Conservation (phyloP, 2,797 vertebrate genomes). For the Chelon labrosus region DNA sequence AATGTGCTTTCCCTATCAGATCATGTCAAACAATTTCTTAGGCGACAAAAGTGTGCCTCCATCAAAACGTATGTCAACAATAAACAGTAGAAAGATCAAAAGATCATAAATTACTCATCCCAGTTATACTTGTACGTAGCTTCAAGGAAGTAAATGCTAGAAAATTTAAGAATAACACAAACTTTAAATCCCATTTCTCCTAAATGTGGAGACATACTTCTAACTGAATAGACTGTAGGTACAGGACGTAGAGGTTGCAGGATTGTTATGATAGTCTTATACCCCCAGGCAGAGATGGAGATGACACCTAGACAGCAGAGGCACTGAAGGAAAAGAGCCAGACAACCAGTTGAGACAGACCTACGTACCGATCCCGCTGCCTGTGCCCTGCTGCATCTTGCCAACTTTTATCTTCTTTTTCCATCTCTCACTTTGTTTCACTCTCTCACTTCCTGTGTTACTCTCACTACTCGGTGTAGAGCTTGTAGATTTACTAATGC, state of each 20-base stretch:
- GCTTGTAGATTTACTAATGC: no score
- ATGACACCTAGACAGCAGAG: constrained; percentile 14
- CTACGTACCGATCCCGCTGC: not conserved
- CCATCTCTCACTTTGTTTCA: not conserved
- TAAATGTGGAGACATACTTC: not conserved
- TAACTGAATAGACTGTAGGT: constrained; percentile 4
- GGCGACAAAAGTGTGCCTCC: not conserved
- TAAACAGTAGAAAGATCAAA: not conserved
- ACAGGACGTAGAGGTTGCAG: constrained; percentile 17
- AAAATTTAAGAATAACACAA: not conserved
- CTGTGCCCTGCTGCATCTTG: not conserved
- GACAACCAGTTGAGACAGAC: constrained; percentile 29
- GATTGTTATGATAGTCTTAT: constrained; percentile 7
- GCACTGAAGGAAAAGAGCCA: constrained; percentile 16
- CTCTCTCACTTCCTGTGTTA: not conserved
- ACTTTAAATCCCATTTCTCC: constrained; percentile 4
- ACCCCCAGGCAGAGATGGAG: not conserved
- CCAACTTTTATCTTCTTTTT: not conserved
- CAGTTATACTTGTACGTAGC: no score
- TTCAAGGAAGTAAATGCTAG: not conserved
- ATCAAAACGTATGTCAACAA: not conserved
- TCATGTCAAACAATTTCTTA: no score
- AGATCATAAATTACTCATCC: no score
- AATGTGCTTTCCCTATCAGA: no score
- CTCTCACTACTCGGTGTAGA: no score